These are phyloP conservation scores for Antidorcas marsupialis DNA, from an alignment of 2,113 vertebrate species.

Conservation along the genomic window DNA sequence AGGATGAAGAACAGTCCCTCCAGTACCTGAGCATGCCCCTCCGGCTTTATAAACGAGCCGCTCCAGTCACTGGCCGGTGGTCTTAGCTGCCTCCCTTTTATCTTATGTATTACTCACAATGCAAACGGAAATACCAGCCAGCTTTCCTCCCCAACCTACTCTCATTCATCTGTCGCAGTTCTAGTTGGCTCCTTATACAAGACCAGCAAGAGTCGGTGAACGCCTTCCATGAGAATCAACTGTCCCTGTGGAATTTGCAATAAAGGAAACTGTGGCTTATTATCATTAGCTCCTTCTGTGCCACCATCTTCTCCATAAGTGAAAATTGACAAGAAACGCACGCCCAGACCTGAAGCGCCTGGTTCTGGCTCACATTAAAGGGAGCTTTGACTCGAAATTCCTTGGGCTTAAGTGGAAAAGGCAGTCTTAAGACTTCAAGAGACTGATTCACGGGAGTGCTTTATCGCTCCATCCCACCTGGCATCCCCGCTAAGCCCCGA, in stretches of 20 bases:
- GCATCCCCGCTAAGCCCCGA: neutral
- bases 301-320: accelerated
- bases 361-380: neutral
- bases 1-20: accelerated
- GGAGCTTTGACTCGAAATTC: neutral
- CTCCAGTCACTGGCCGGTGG: accelerated
- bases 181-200: accelerated
- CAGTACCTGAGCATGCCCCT: accelerated
- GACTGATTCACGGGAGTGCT: neutral
- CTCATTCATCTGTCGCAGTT: accelerated
- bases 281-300: neutral
- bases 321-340: accelerated
- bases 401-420: too few species aligned
- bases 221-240: accelerated
- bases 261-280: accelerated
- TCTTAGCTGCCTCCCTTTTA: accelerated
- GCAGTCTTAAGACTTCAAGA: neutral
- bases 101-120: accelerated
- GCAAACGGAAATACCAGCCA: accelerated
- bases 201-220: neutral
- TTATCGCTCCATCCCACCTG: neutral
- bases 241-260: accelerated
- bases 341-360: accelerated
- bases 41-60: too few species aligned
- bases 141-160: accelerated